Evolutionary conservation across 2,797 vertebrate genomes (phyloP).

Genomic region (Muscicapa striata): DNA sequence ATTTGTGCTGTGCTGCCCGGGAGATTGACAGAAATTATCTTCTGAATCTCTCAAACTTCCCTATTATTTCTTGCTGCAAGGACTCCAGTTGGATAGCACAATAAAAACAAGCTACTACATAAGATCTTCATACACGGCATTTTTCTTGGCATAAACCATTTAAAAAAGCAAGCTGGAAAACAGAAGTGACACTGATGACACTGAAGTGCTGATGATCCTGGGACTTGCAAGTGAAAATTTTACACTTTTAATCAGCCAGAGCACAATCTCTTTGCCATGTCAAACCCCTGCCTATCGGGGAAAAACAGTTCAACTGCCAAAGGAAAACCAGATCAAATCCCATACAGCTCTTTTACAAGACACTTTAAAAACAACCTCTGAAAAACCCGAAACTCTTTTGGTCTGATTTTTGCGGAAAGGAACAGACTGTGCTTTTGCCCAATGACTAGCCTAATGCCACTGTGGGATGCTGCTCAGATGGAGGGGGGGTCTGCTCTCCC

Average conservation of each 20-base stretch:
- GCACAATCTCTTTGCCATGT: neutral
- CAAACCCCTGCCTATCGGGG: neutral
- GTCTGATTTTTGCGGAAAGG: neutral
- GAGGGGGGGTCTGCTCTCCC: neutral
- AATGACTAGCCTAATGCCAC: neutral
- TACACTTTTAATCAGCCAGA: neutral
- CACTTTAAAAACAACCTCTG: neutral
- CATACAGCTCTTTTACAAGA: neutral
- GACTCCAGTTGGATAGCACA: neutral
- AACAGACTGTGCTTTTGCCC: neutral
- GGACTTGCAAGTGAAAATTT: neutral
- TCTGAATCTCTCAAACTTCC: neutral
- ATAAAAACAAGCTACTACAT: neutral
- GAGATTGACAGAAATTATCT: neutral
- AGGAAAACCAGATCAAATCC: neutral
- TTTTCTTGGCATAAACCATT: neutral
- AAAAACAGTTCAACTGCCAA: neutral
- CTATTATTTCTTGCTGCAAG: neutral
- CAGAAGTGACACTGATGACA: neutral
- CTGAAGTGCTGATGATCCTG: neutral
- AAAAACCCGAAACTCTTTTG: neutral
- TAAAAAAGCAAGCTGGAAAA: neutral
- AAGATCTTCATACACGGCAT: neutral
- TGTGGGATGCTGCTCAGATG: fast-evolving
- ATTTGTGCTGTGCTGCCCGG: neutral